Conservation (phyloP, 2,888 invertebrate genomes). For the Galeruca laticollis region DNA sequence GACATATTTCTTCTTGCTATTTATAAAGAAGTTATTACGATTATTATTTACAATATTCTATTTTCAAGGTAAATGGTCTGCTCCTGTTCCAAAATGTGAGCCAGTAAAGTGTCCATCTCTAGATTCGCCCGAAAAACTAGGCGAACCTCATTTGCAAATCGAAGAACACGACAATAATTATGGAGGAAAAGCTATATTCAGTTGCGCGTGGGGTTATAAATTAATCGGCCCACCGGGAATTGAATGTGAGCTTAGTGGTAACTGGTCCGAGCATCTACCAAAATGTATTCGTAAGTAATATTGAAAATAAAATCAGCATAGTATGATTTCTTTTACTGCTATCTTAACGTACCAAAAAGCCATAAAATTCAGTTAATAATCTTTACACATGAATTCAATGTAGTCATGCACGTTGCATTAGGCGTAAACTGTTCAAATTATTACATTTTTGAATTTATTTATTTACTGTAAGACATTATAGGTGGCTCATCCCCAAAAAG, state of each 20-base stretch:
- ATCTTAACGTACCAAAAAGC: no score
- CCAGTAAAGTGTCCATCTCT: constrained; percentile 83
- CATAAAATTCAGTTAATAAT: no score
- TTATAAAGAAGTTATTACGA: not conserved
- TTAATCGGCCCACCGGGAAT: constrained; percentile 82
- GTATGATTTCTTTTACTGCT: not conserved
- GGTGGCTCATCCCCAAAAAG: no score
- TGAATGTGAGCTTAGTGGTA: constrained; percentile 83
- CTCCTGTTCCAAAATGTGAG: constrained; percentile 78
- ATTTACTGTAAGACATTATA: no score
- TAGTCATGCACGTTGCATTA: no score
- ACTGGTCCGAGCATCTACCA: constrained; percentile 84
- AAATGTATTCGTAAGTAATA: constrained; percentile 77
- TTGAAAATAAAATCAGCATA: constrained; percentile 6
- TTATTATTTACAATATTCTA: not conserved
- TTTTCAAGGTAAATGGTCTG: constrained; percentile 80
- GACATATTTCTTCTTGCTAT: no score
- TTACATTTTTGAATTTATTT: no score
- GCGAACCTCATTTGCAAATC: constrained; percentile 79
- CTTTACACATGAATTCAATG: no score
- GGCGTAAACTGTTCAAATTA: no score
- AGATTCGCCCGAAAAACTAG: constrained; percentile 73
- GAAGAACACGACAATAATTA: constrained; percentile 85
- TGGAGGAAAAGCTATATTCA: constrained; percentile 84
- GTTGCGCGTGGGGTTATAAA: constrained; percentile 87